These are phyloP conservation scores for Andinoacara biseriatus DNA, from an alignment of 2,113 vertebrate species.

Conservation along the genomic window DNA sequence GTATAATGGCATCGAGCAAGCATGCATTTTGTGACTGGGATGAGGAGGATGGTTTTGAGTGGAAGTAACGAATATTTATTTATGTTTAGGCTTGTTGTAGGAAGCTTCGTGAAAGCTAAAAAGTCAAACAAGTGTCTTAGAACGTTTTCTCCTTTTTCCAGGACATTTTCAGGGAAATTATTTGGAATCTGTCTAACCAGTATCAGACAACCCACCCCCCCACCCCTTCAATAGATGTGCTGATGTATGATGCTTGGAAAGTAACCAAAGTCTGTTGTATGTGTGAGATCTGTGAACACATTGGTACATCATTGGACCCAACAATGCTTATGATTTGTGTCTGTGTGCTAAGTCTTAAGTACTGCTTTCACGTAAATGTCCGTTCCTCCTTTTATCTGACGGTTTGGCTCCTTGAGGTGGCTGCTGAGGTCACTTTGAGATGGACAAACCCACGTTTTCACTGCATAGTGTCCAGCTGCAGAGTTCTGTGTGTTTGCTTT, in stretches of 20 bases:
- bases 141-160: neutral
- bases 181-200: neutral
- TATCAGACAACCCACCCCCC: rapidly evolving
- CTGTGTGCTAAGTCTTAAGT: neutral
- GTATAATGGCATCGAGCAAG: neutral
- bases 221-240: too few relatives aligned
- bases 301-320: neutral
- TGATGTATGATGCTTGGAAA: neutral
- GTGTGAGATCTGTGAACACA: neutral
- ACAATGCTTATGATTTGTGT: neutral
- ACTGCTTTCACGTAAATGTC: neutral
- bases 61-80: neutral
- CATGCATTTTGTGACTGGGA: neutral
- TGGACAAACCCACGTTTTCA: neutral
- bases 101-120: neutral
- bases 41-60: neutral
- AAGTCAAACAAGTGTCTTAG: neutral
- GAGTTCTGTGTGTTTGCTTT: constrained; percentile 7
- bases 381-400: neutral
- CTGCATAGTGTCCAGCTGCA: neutral
- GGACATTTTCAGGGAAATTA: neutral
- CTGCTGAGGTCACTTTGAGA: neutral
- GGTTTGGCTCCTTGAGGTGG: neutral
- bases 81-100: neutral
- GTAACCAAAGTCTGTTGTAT: neutral